Evolutionary conservation across 2,888 invertebrate species (phyloP), one percentile per base, ranked within the genome.

Genomic region (Pterostichus madidus): DNA sequence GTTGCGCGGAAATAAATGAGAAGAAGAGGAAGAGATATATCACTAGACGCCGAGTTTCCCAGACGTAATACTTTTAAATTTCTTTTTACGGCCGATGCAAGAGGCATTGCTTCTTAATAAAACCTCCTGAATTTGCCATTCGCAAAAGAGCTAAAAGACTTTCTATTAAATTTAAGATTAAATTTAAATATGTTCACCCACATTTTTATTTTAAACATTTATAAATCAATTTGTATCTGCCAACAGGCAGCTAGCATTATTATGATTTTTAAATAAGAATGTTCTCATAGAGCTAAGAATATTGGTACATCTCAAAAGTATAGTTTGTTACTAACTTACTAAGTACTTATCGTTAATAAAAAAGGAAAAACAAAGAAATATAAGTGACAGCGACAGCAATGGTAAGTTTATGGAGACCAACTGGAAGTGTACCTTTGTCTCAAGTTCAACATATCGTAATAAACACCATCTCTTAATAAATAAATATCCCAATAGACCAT

Each of bases 1-100:
- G 76, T 56, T 76, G 53, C 76, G 56, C 46, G 53, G 76, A 76
- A 76, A 76, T 76, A 56, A 76, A 76, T 76, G 56, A 56, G 56
- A 76, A 76, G 76, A 76, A 76, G 53, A 75, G 32, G 75, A 52
- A 75, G 75, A 52, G 31, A 76, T 76, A 76, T 76, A 49, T 49
- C 52, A 52, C 56, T 31, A 56, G 53, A 76, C 49, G 76, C 53
- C 76, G 53, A 76, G 56, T 56, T 73, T 73, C 73, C 76, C 49
- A 52, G 76, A 76, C 76, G 53, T 76, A 53, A 76, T 35, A 56
- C 76, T 76, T 53, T 53, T 76, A 76, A 35, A 76, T 53, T 76
- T 53, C 35, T 76, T 76, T 73, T 64, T 64, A 64, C 32, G 35
- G 64, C 64, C 64, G 64, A 64, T 64, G 64, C 64, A 64, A 64